Base-by-base conservation (phyloP, 2,888 invertebrate genomes). In the Cheilosia vulpina region DNA sequence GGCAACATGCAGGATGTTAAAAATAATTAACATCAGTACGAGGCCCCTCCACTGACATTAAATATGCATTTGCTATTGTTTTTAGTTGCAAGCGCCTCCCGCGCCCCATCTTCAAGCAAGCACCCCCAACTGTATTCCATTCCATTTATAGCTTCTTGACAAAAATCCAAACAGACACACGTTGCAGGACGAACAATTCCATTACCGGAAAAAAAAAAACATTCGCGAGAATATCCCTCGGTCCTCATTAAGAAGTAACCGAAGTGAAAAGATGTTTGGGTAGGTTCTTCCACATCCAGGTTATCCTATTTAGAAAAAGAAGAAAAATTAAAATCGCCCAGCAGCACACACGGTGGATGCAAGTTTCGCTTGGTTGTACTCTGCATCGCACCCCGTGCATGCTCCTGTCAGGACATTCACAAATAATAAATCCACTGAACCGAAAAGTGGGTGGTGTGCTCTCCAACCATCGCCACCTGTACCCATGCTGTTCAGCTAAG, bases 161-260 rank as follows among this genome's bases (percentile, higher is more conserved):
- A 81, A 77, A 81, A 85, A 85, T 85, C 77, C 66, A 68, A 80
- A 80, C 80, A 71, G 80, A 71, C 84, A 85, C 13, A 38, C 13
- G 38, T 4, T 2, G 11, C 34, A 76, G 58, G 69, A 71, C 65
- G 71, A 77, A 80, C 68, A 85, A 81, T 85, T 80, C 84, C 84
- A 80, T 85, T 85, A 80, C 75, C 79, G 63, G 2, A 71, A 66
- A 24, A 76, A 60, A 21, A 71, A 66, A 24, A 76, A 60, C 72
- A 85, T 85, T 38, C 85, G 85, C 85, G 80, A 71, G 80, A 85
- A 85, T 85, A 85, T 85, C 85, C 85, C 85, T 85, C 81, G 72
- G 80, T 85, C 81, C 85, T 85, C 85, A 85, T 85, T 85, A 81
- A 85, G 85, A 85, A 85, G 76, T 81, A 85, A 85, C 85, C 85